phyloP scores from a whole-genome alignment of 2,113 vertebrate genomes.

The Colius striatus region DNA sequence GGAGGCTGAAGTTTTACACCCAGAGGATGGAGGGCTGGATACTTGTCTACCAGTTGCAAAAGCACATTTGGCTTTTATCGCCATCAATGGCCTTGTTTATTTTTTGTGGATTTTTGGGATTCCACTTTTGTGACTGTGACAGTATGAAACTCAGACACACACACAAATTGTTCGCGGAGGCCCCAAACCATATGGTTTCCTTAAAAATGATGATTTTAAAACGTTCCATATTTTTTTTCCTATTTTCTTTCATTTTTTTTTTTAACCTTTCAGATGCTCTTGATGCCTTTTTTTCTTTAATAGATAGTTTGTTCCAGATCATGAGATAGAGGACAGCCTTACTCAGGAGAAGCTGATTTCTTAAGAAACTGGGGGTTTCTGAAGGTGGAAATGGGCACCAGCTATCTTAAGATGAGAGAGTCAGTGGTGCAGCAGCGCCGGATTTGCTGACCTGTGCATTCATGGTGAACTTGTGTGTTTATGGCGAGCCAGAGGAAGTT shows the following conservation, averaged over 20 bases:
- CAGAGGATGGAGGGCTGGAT: not conserved
- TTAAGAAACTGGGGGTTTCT: not conserved
- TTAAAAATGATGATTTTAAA: not conserved
- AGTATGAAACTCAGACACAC: not conserved
- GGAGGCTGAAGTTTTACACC: not conserved
- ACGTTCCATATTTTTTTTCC: not conserved
- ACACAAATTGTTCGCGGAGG: not conserved
- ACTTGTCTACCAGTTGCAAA: not conserved
- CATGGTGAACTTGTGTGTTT: not conserved
- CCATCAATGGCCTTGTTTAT: fast-evolving
- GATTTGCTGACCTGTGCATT: not conserved
- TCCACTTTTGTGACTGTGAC: not conserved
- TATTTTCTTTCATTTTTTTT: not conserved
- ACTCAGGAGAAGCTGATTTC: not conserved
- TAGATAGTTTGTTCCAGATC: not conserved
- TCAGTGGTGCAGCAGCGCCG: fast-evolving
- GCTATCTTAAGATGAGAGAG: not conserved
- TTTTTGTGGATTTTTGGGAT: not conserved
- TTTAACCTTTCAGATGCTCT: not conserved
- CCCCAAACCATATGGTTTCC: not conserved
- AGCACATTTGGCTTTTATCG: not conserved
- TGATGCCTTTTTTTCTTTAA: not conserved
- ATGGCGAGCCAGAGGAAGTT: not conserved
- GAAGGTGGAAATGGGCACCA: not conserved
- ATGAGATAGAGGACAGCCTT: not conserved